Evolutionary conservation across 2,888 invertebrate species (phyloP).

Genomic region (Drosophila pullipes): DNA sequence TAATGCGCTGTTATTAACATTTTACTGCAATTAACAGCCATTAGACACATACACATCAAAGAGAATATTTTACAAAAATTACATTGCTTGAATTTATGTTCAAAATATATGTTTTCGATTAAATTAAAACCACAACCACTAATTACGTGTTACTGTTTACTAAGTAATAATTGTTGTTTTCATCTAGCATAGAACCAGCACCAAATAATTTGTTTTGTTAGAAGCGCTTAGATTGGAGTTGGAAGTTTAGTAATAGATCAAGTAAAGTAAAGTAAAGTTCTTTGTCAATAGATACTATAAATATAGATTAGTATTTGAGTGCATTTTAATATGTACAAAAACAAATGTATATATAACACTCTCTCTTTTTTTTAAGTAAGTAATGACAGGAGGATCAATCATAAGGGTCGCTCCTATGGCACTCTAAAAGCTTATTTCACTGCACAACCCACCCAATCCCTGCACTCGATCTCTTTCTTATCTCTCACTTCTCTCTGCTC

Average conservation of each 20-base stretch:
- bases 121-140: constrained; percentile 67
- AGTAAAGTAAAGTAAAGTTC: constrained; percentile 16
- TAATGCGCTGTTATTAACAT: neutral
- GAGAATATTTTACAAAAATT: constrained; percentile 35
- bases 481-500: constrained; percentile 10
- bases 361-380: constrained; percentile 33
- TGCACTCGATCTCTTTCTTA: constrained; percentile 4
- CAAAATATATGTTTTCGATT: constrained; percentile 34
- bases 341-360: neutral
- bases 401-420: constrained; percentile 47
- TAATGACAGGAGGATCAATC: constrained; percentile 23
- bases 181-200: constrained; percentile 67
- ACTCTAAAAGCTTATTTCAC: constrained; percentile 34
- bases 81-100: constrained; percentile 43
- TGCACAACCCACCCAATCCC: neutral
- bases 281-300: constrained; percentile 33
- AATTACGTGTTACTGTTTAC: constrained; percentile 34
- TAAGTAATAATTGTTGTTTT: constrained; percentile 34
- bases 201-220: constrained; percentile 62
- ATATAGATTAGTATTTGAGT: constrained; percentile 47
- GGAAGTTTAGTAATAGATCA: constrained; percentile 30
- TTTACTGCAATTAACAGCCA: constrained; percentile 21
- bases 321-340: constrained; percentile 50
- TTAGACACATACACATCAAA: constrained; percentile 51
- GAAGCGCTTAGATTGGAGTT: constrained; percentile 69